Percentiles rank a stretch among this genome's conserved stretches.
phyloP scores from a whole-genome alignment of 2,888 invertebrate genomes.

The Andricus quercusramuli region DNA sequence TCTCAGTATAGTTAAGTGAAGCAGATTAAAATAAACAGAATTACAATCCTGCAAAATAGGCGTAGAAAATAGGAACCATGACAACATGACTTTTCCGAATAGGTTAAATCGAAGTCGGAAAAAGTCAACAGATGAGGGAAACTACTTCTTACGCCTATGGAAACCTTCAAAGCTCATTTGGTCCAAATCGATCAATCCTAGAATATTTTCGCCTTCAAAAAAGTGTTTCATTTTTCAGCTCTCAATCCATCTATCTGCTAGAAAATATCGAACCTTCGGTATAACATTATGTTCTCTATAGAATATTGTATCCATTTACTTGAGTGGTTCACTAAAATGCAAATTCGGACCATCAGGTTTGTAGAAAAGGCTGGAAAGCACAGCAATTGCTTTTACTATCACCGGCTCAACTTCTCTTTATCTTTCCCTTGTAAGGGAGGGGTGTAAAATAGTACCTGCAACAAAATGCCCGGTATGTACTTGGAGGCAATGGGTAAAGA shows the following conservation, averaged over 20 bases:
- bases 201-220: background rate
- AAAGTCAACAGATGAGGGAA: background rate
- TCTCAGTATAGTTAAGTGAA: no score
- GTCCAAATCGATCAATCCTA: background rate
- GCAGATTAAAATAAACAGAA: no score
- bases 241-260: background rate
- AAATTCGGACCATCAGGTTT: conserved; percentile 24
- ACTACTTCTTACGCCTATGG: background rate
- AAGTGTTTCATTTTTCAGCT: background rate
- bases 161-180: background rate
- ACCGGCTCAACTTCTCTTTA: conserved; percentile 16
- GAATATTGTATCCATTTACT: background rate
- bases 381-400: background rate
- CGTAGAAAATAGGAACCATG: no score
- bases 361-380: conserved; percentile 12
- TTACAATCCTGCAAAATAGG: no score
- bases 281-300: background rate
- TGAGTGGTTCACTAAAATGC: conserved; percentile 20
- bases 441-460: conserved; percentile 57
- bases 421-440: conserved; percentile 39
- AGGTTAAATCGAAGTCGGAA: background rate
- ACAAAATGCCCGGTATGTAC: conserved; percentile 62
- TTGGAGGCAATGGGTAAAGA: conserved; percentile 55
- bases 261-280: background rate
- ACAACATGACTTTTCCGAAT: background rate